Evolutionary conservation across 2,888 invertebrate genomes (phyloP).

Genomic region (Acleris emargana): DNA sequence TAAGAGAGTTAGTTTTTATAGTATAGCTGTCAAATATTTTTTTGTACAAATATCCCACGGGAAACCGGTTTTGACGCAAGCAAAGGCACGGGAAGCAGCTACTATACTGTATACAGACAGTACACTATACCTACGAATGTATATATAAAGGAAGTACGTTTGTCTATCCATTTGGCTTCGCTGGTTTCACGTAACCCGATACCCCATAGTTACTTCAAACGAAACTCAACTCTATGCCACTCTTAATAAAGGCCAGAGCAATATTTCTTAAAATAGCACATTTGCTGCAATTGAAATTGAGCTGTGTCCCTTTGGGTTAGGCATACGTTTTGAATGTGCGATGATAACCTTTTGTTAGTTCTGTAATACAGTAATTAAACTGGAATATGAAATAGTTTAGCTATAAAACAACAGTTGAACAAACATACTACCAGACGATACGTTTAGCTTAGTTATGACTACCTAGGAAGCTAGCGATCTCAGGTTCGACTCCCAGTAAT

Average conservation of each 20-base stretch:
- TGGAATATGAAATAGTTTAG: conserved; percentile 5
- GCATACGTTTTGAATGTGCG: background rate
- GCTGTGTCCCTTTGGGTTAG: background rate
- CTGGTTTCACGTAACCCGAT: conserved; percentile 67
- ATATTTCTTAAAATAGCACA: background rate
- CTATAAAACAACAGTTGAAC: no score
- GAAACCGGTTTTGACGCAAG: background rate
- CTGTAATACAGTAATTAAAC: background rate
- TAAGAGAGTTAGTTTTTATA: no score
- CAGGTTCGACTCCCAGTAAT: no score
- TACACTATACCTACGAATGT: conserved; percentile 1
- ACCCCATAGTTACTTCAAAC: conserved; percentile 40
- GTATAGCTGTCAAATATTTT: no score
- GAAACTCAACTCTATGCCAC: conserved; percentile 28
- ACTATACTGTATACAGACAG: background rate
- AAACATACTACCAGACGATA: no score
- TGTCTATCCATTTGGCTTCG: conserved; percentile 66
- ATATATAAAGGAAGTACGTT: conserved; percentile 50
- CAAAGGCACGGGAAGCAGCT: background rate
- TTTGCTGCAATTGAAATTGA: background rate
- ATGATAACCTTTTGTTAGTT: background rate
- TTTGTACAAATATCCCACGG: no score
- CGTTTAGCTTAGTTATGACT: no score
- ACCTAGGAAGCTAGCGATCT: no score
- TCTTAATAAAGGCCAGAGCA: background rate